Percentiles rank a stretch among this genome's conserved stretches.
phyloP scores from a whole-genome alignment of 1,140 invertebrate species.

The Mycetomoellerius zeteki region DNA sequence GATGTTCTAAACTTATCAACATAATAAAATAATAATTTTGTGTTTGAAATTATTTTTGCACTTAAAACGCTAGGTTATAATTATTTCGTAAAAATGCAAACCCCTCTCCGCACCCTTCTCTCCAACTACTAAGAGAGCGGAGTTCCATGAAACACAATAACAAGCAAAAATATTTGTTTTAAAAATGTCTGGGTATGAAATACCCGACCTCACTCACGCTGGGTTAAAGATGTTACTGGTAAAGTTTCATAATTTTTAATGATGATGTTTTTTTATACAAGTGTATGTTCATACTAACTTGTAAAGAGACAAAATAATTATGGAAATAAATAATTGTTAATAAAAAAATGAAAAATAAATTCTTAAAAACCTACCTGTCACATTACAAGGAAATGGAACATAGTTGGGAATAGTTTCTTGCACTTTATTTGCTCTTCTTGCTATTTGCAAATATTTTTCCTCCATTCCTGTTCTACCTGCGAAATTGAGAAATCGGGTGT shows the following conservation, averaged over 20 bases:
- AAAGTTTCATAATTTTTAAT: slow-evolving; percentile 1
- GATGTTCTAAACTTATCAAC: no score
- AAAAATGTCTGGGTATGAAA: no score
- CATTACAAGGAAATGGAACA: slow-evolving; percentile 82
- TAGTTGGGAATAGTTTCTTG: slow-evolving; percentile 68
- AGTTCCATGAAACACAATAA: no score
- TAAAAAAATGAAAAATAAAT: neutral
- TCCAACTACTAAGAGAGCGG: no score
- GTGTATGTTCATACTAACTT: neutral
- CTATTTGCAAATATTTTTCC: slow-evolving; percentile 48
- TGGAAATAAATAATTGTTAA: neutral
- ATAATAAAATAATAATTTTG: no score
- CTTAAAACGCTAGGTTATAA: no score
- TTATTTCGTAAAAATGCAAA: no score
- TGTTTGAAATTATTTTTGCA: no score
- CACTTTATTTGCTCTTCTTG: slow-evolving; percentile 53
- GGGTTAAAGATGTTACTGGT: neutral
- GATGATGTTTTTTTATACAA: neutral
- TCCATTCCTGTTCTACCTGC: slow-evolving; percentile 73
- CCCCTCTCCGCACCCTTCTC: no score
- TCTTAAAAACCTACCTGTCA: slow-evolving; percentile 75
- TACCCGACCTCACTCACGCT: no score
- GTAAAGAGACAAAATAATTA: neutral
- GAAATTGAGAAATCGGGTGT: slow-evolving; percentile 1
- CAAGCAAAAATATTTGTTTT: no score